Conservation (phyloP, 2,113 vertebrate genomes). For the Trichechus manatus region DNA sequence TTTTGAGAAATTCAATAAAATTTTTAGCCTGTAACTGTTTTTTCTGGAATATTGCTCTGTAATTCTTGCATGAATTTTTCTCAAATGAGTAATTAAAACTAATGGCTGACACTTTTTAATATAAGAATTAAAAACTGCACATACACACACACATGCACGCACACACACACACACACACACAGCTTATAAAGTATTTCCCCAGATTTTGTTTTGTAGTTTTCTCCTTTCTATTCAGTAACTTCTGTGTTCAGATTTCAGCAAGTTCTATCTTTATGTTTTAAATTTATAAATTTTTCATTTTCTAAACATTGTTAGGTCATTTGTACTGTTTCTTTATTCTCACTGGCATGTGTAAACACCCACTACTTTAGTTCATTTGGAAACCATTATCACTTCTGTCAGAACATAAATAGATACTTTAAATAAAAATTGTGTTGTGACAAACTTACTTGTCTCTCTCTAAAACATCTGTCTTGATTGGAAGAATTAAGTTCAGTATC, state of each 20-base stretch:
- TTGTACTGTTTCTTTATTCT: background rate
- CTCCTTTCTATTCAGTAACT: background rate
- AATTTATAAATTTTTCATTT: background rate
- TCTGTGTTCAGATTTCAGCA: background rate
- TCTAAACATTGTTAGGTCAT: background rate
- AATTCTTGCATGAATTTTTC: background rate
- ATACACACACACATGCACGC: background rate
- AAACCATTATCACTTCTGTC: conserved; percentile 6
- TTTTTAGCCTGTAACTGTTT: background rate
- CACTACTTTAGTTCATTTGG: conserved; percentile 30
- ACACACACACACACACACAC: background rate
- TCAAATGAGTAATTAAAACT: background rate
- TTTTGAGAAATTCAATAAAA: background rate
- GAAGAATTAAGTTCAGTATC: background rate
- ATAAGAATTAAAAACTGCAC: background rate
- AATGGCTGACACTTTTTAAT: background rate
- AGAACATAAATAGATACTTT: background rate
- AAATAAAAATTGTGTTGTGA: background rate
- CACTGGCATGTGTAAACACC: background rate
- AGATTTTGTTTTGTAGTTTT: background rate
- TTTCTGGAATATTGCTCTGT: background rate
- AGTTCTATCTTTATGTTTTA: background rate
- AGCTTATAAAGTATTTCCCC: conserved; percentile 2
- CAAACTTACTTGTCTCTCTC: background rate
- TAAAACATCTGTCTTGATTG: background rate